Percentiles rank a stretch among this genome's conserved stretches.
Evolutionary conservation across 2,113 vertebrate species (phyloP).

Genomic region (Phodopus roborovskii): DNA sequence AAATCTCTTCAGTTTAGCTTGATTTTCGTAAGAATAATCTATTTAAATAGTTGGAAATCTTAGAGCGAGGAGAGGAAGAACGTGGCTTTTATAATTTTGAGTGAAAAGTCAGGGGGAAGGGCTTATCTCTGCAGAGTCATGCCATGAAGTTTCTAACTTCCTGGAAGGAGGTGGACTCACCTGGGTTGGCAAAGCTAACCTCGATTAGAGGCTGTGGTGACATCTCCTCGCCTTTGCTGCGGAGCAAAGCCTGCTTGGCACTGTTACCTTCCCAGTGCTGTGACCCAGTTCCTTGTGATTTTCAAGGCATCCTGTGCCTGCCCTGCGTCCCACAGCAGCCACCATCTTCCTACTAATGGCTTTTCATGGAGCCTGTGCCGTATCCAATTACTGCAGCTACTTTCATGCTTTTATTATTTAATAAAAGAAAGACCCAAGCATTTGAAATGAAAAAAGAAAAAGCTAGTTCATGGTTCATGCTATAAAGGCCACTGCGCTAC

Average conservation of each 20-base stretch:
- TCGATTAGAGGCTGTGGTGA: background rate
- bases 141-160: constrained; percentile 16
- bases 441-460: background rate
- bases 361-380: background rate
- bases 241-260: background rate
- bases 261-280: background rate
- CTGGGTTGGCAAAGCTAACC: background rate
- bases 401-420: constrained; percentile 15
- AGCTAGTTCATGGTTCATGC: background rate
- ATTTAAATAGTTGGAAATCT: constrained; percentile 34
- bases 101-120: background rate
- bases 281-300: background rate
- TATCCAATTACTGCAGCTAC: background rate
- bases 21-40: constrained; percentile 2
- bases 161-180: background rate
- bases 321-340: background rate
- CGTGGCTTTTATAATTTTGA: constrained; percentile 4
- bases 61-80: constrained; percentile 10
- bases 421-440: background rate
- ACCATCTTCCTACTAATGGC: background rate
- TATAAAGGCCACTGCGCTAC: background rate
- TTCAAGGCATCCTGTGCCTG: no score
- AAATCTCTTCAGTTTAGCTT: background rate
- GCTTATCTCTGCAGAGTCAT: background rate
- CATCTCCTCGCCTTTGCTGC: background rate